phyloP scores from a whole-genome alignment of 2,888 invertebrate species.

The Odontocolon sp. region DNA sequence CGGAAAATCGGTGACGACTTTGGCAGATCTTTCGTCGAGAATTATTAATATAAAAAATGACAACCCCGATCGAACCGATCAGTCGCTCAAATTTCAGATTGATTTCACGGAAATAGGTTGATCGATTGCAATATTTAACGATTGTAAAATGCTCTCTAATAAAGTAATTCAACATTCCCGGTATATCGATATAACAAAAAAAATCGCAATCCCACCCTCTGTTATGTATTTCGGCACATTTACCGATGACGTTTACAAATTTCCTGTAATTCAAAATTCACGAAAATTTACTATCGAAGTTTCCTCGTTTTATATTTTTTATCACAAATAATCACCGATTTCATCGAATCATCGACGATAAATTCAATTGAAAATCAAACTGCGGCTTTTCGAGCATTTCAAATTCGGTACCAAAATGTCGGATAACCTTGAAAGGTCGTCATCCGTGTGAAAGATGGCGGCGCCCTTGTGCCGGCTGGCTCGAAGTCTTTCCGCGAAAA shows the following conservation, averaged over 20 bases:
- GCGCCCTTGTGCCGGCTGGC: conserved; percentile 63
- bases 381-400: neutral
- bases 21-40: conserved; percentile 36
- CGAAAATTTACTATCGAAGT: too few relatives aligned
- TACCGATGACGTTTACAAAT: conserved; percentile 11
- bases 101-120: neutral
- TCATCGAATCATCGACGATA: conserved; percentile 15
- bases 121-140: conserved; percentile 20
- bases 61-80: neutral
- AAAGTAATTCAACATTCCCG: too few relatives aligned
- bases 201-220: neutral
- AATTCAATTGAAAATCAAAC: neutral
- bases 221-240: neutral
- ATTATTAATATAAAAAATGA: conserved; percentile 17
- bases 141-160: conserved; percentile 7
- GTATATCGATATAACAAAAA: too few relatives aligned
- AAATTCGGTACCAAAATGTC: conserved; percentile 36
- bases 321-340: too few relatives aligned
- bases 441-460: conserved; percentile 67
- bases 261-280: conserved; percentile 4
- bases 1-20: conserved; percentile 69
- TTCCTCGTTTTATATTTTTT: too few relatives aligned
- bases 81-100: neutral
- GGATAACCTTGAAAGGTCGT: conserved; percentile 38
- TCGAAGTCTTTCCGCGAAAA: conserved; percentile 60